Conservation (phyloP, 2,797 vertebrate species). For the Tarsius wallacei region DNA sequence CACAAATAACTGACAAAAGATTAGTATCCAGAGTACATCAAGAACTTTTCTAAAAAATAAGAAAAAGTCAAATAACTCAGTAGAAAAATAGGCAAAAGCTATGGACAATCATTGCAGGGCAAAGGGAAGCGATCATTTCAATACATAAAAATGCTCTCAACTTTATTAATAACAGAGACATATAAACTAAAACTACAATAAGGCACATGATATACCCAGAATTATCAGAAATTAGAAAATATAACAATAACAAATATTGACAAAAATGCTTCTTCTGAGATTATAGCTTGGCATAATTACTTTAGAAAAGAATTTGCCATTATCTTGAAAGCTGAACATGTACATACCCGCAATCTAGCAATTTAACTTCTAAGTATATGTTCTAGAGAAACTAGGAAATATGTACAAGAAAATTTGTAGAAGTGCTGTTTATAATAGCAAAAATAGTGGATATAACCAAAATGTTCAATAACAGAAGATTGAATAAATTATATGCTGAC, state of each 20-base stretch:
- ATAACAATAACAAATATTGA: background rate
- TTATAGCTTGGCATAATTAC: background rate
- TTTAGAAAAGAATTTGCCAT: background rate
- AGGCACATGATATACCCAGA: background rate
- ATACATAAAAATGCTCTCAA: background rate
- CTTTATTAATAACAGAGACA: conserved; percentile 3
- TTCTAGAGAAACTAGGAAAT: background rate
- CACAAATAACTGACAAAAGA: background rate
- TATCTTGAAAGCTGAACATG: background rate
- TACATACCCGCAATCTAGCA: background rate
- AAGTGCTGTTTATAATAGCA: background rate
- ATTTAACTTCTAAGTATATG: background rate
- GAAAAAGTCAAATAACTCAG: background rate
- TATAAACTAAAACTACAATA: background rate
- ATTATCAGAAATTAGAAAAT: background rate
- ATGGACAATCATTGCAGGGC: background rate
- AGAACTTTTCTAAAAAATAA: background rate
- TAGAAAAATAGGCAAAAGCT: background rate
- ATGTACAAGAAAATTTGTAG: background rate
- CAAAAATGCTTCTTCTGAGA: background rate
- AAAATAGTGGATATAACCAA: conserved; percentile 29
- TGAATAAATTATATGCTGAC: conserved; percentile 10
- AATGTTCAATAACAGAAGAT: background rate
- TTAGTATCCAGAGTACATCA: background rate
- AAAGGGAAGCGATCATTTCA: background rate